Evolutionary conservation across 2,113 vertebrate genomes (phyloP), one percentile per base, ranked within the genome.

Genomic region (Chauna torquata): DNA sequence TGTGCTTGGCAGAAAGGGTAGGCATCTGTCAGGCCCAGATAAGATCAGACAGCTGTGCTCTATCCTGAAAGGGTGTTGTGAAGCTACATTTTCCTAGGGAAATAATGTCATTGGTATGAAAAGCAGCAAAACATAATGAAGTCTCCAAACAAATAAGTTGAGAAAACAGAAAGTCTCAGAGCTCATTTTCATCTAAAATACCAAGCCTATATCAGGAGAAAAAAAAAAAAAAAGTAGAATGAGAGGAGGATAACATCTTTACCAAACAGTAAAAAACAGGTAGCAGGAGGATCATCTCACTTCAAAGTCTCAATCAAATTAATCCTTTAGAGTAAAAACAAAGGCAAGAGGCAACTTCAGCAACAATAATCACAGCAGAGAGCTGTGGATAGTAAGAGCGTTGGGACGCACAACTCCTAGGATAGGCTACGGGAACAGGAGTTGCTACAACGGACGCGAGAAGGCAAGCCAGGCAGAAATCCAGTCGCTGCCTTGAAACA

Each of bases 41-140:
- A 94, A 79, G 88, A 96, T 97, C 91, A 95, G 91, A 87, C 92
- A 97, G 94, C 96, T 91, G 92, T 49, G 77, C 54, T 86, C 59
- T 62, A 45, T 69, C 80, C 97, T 95, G 90, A 95, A 91, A 88
- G 50, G 61, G 25, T 49, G 50, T 40, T 28, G 17, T 27, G 55
- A 79, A 82, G 50, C 59, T 78, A 54, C 80, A 74, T 90, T 92
- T 87, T 96, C 72, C 64, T 40, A 9, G 55, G 74, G 84, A 95
- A 96, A 94, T 88, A 82, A 84, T 18, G 59, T 49, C 92, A 87
- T 82, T 4, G 4, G 55, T 92, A 85, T 94, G 91, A 80, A 95
- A 95, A 96, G 82, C 74, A 91, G 74, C 55, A 94, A 93, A 97
- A 81, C 16, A 36, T 76, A 70, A 78, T 74, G 62, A 83, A 76